Percentiles rank a stretch among this genome's conserved stretches.
phyloP scores from a whole-genome alignment of 1,140 invertebrate genomes.

The Riptortus pedestris region DNA sequence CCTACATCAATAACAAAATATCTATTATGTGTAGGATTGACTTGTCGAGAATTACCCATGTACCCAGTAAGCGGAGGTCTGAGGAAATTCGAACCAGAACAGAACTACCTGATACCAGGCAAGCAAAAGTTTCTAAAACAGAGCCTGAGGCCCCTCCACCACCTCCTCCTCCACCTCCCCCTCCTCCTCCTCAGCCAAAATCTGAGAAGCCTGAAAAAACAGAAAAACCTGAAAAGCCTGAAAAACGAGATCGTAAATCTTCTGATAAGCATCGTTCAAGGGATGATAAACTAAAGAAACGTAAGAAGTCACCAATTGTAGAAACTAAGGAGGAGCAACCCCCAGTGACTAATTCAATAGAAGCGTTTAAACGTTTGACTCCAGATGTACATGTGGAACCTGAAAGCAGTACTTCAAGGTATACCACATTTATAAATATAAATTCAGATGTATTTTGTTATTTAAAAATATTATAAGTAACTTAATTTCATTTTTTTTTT shows the following conservation, averaged over 20 bases:
- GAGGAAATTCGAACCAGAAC: conserved; percentile 42
- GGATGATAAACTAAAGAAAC: conserved; percentile 22
- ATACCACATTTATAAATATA: background rate
- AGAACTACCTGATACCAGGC: conserved; percentile 47
- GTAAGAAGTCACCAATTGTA: conserved; percentile 7
- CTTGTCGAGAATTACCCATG: conserved; percentile 19
- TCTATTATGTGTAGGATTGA: conserved; percentile 27
- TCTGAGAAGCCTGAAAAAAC: conserved; percentile 14
- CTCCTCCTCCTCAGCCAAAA: no score
- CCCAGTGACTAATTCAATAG: background rate
- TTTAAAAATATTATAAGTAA: background rate
- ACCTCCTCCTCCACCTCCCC: no score
- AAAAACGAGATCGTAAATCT: conserved; percentile 37
- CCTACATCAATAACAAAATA: conserved; percentile 9
- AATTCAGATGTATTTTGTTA: background rate
- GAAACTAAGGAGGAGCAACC: conserved; percentile 15
- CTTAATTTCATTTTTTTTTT: background rate
- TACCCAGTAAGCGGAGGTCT: conserved; percentile 29
- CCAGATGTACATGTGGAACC: conserved; percentile 20
- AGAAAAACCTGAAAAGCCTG: conserved; percentile 25
- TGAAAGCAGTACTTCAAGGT: background rate
- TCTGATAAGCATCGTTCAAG: conserved; percentile 33
- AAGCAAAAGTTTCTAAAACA: conserved; percentile 21
- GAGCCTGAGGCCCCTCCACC: background rate
- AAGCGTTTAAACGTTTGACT: conserved; percentile 24